Percentiles rank a stretch among this genome's conserved stretches.
These are phyloP conservation scores for Drosophila elegans DNA, from an alignment of 1,140 invertebrate genomes.

Conservation along the genomic window DNA sequence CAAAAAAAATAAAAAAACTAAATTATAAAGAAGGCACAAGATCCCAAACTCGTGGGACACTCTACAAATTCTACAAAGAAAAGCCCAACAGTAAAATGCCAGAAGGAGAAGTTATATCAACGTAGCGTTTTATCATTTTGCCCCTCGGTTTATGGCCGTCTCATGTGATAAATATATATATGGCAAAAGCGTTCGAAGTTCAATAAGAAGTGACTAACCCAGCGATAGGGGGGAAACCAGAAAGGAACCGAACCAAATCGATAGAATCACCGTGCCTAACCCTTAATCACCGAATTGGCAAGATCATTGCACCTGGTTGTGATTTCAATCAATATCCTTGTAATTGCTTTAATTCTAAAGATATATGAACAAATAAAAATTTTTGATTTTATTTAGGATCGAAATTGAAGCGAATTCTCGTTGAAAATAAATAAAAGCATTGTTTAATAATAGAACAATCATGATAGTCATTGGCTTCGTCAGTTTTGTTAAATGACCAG, in stretches of 20 bases:
- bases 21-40: neutral
- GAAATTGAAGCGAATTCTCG: neutral
- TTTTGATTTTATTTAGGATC: too few relatives aligned
- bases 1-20: constrained; percentile 6
- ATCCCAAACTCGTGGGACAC: constrained; percentile 32
- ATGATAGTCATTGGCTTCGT: neutral
- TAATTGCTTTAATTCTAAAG: too few relatives aligned
- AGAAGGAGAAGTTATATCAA: constrained; percentile 22
- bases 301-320: constrained; percentile 22
- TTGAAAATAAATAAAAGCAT: neutral
- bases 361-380: too few relatives aligned
- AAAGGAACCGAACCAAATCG: neutral
- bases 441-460: neutral
- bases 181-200: constrained; percentile 50
- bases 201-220: constrained; percentile 40
- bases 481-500: constrained; percentile 1
- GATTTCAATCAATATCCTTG: neutral
- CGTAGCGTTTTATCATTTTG: constrained; percentile 36
- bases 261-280: constrained; percentile 6
- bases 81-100: constrained; percentile 13
- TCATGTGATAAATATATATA: constrained; percentile 56
- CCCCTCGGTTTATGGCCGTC: constrained; percentile 45
- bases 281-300: constrained; percentile 5
- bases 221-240: constrained; percentile 14
- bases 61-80: constrained; percentile 14